Percentiles rank a stretch among this genome's conserved stretches.
These are phyloP conservation scores for Calliopum simillimum DNA, from an alignment of 2,888 invertebrate species.

Conservation along the genomic window DNA sequence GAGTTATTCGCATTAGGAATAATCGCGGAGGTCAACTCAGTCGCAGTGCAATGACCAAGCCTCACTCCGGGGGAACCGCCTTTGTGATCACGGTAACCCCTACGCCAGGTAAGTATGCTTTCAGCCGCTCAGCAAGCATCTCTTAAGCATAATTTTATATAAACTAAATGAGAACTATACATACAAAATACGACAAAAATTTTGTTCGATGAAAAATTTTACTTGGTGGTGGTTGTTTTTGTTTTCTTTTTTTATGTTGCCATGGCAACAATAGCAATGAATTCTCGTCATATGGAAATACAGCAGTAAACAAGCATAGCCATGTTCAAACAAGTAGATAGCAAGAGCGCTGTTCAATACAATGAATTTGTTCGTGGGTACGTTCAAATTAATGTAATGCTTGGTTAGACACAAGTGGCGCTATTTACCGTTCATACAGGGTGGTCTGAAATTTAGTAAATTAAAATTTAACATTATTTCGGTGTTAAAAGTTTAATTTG, in stretches of 20 bases:
- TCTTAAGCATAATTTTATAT: background rate
- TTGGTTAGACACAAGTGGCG: too few relatives aligned
- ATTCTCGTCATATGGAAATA: too few relatives aligned
- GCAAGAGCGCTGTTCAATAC: too few relatives aligned
- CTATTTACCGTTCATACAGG: too few relatives aligned
- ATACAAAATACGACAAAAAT: slow-evolving; percentile 14
- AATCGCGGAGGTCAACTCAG: slow-evolving; percentile 69
- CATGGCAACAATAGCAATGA: slow-evolving; percentile 33
- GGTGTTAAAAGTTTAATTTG: too few relatives aligned
- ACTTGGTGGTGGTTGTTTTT: slow-evolving; percentile 33
- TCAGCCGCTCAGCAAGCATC: background rate
- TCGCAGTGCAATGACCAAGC: slow-evolving; percentile 53
- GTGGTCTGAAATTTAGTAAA: too few relatives aligned
- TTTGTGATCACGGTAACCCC: slow-evolving; percentile 58
- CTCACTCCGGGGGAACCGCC: slow-evolving; percentile 58
- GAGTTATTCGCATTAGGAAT: slow-evolving; percentile 80
- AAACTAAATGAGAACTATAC: slow-evolving; percentile 36
- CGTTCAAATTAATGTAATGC: too few relatives aligned
- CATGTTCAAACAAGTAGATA: too few relatives aligned
- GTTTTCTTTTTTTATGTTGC: background rate
- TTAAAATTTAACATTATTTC: too few relatives aligned
- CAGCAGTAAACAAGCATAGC: too few relatives aligned
- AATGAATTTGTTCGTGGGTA: too few relatives aligned
- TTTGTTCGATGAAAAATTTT: slow-evolving; percentile 30
- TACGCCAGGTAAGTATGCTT: slow-evolving; percentile 58